Percentiles rank a stretch among this genome's conserved stretches.
Evolutionary conservation across 2,113 vertebrate species (phyloP).

Genomic region (Pelecanoides urinatrix): DNA sequence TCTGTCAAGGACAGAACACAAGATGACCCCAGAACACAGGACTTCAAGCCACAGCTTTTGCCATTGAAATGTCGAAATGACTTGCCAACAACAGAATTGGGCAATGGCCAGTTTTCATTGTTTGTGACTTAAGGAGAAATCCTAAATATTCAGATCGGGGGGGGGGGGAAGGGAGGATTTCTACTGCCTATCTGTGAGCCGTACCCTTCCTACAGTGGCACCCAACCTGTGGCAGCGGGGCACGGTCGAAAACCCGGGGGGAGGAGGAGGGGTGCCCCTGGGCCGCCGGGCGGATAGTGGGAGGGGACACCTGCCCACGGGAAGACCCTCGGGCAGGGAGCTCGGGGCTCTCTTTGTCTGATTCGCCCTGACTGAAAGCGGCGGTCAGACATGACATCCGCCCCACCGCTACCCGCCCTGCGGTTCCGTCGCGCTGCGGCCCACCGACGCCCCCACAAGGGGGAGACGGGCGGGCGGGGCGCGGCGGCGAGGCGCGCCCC

Average conservation of each 20-base stretch:
- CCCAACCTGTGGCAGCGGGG: neutral
- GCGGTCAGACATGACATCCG: neutral
- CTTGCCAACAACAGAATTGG: neutral
- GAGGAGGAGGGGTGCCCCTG: neutral
- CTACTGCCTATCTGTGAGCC: neutral
- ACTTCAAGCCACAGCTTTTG: neutral
- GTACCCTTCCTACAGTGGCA: neutral
- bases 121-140: neutral
- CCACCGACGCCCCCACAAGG: neutral
- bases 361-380: neutral
- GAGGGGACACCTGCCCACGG: neutral
- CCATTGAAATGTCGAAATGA: neutral
- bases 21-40: neutral
- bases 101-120: neutral
- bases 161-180: neutral
- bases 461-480: neutral
- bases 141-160: neutral
- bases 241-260: neutral
- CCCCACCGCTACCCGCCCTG: neutral
- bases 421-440: neutral
- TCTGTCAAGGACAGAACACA: neutral
- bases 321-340: neutral
- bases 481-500: neutral
- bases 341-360: neutral
- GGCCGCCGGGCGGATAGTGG: neutral